phyloP scores from a whole-genome alignment of 2,113 vertebrate genomes.

The Passer montanus region DNA sequence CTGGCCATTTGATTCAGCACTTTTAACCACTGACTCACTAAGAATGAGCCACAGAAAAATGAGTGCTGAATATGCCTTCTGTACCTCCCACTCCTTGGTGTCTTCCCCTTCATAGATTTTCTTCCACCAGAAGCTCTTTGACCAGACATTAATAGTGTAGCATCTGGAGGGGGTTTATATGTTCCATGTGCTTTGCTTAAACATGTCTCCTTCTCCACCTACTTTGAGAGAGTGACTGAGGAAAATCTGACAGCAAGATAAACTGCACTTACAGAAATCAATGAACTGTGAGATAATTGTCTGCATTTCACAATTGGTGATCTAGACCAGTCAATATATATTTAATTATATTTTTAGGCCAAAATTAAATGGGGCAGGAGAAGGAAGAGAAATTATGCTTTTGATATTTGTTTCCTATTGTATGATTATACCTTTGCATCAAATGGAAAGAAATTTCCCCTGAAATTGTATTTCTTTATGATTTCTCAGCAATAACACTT shows the following conservation, averaged over 20 bases:
- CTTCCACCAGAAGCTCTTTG: neutral
- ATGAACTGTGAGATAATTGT: neutral
- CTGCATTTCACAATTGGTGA: neutral
- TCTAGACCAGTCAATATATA: neutral
- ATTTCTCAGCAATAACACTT: neutral
- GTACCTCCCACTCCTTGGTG: neutral
- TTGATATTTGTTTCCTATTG: neutral
- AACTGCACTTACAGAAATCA: neutral
- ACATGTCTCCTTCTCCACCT: neutral
- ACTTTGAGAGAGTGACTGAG: neutral
- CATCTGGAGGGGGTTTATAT: neutral
- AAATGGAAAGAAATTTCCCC: neutral
- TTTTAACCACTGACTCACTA: neutral
- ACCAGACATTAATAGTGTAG: neutral
- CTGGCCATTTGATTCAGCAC: neutral
- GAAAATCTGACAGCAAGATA: neutral
- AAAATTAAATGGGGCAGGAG: neutral
- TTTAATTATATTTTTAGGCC: neutral
- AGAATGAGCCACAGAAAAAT: neutral
- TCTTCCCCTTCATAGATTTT: neutral
- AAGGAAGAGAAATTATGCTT: neutral
- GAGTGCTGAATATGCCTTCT: neutral
- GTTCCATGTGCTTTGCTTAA: neutral
- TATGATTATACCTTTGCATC: neutral
- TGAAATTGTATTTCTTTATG: fast-evolving